These are phyloP conservation scores for Scalopus aquaticus DNA, from an alignment of 2,113 vertebrate species.

Conservation along the genomic window DNA sequence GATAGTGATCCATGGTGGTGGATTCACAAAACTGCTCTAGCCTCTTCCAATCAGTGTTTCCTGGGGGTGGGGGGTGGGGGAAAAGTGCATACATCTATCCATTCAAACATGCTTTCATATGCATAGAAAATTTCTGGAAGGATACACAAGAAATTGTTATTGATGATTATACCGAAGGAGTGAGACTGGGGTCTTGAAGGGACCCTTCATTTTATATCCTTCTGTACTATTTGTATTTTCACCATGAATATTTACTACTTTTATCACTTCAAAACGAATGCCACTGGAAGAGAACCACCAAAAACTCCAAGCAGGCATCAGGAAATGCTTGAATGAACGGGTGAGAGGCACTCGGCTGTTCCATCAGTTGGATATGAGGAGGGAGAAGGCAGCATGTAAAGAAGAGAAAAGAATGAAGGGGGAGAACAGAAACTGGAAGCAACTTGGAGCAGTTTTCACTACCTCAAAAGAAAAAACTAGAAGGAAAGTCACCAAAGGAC, in stretches of 20 bases:
- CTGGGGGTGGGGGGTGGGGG: too few relatives aligned
- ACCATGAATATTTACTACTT: neutral
- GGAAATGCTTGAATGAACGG: slow-evolving; percentile 21
- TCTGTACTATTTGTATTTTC: slow-evolving; percentile 4
- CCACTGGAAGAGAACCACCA: neutral
- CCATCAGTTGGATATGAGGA: neutral
- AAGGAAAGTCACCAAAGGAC: slow-evolving; percentile 28
- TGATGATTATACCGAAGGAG: neutral
- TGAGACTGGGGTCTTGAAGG: neutral
- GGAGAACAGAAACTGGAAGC: neutral
- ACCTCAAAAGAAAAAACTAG: neutral
- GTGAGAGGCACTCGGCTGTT: neutral
- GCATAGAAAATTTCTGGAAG: neutral
- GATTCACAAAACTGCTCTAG: neutral
- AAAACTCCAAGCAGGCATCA: neutral
- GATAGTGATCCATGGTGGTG: neutral
- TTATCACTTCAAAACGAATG: slow-evolving; percentile 17
- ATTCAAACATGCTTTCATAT: neutral
- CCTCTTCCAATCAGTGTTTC: neutral
- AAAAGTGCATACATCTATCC: neutral
- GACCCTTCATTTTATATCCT: neutral
- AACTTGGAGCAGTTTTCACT: neutral
- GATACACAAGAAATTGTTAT: neutral
- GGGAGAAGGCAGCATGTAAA: neutral
- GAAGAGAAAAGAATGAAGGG: neutral